Base-by-base conservation (phyloP, 2,888 invertebrate genomes). In the Griposia aprilina region DNA sequence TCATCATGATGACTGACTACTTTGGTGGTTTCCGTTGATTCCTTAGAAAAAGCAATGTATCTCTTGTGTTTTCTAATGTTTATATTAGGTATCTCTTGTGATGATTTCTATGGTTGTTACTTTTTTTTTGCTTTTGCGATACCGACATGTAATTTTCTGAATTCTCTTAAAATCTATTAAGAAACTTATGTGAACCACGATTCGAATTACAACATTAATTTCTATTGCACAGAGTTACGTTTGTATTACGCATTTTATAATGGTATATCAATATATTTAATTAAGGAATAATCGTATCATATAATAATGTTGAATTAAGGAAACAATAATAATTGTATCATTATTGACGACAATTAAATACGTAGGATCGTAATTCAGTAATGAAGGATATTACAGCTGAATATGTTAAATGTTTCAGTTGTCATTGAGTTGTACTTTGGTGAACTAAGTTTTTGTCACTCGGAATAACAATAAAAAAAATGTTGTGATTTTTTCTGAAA, bases 181-280 rank as follows among this genome's bases (percentile, higher is more conserved):
- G 30, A n/a, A 60, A 50, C 11, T 36, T 17, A 23, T 17, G 23
- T 41, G 7, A 26, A 50, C 23, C 26, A 76, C 10, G 30, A 45
- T 20, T 65, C 1, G 7, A 50, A 57, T 23, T 41, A 15, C 26
- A 20, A 23, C 26, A 48, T 50, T 50, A 41, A 55, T 26, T 17
- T 17, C 17, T 20, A 68, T 15, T 50, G n/a, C 50, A 50, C 41
- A 15, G 10, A 17, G 20, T 57, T 36, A 23, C 30, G 30, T 71
- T 26, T 62, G 15, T 65, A 59, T 79, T 59, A 59, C 23, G 52
- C 36, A 74, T 45, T 60, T 59, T 26, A 48, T 66, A 80, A 80
- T 17, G 45, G 15, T n/a, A 73, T 30, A 57, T 55, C 26, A 77
- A 72, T 41, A 74, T 15, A 55, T 48, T 10, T 36, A 36, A 36